Base-by-base conservation (phyloP, 2,888 invertebrate species). In the Dryobota labecula region DNA sequence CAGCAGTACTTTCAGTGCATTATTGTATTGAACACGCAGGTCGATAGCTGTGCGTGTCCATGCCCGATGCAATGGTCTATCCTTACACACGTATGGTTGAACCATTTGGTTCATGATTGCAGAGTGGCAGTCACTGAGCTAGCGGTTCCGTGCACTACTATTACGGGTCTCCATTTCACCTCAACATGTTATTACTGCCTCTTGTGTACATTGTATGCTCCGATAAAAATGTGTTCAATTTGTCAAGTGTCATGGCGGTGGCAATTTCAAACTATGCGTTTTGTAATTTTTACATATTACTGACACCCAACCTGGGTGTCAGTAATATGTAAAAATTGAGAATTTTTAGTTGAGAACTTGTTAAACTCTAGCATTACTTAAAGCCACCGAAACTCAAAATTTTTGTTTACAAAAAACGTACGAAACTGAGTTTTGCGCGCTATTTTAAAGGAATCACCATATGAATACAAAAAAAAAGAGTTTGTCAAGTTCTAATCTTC, bases 81-180 rank as follows among this genome's bases (percentile, higher is more conserved):
- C 8, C 38, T 57, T 33, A 47, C 47, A 24, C 36, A 75, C 13
- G 53, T 36, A 8, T 56, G 47, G 68, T 67, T 49, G 49, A 68
- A 49, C 61, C 13, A 30, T 60, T 41, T 13, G 8, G 20, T 60
- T 15, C 15, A 68, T 68, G 36, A 51, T 76, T 49, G 60, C 20
- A 18, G 51, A 56, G 30, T 15, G 20, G 18, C 15, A 15, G 27
- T 47, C 36, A 56, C 60, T 54, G 20, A 24, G 66, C 38, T 15
- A 36, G 27, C n/a, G 27, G 49, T 43, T 49, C 56, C 30, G 33
- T 54, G 30, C 30, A 5, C 51, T 36, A 43, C 8, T 6, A 47
- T 61, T 24, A 61, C 18, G 47, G 9, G 6, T n/a, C 18, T n/a
- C 24, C 13, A n/a, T 43, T 58, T 47, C 53, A 58, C 51, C n/a